Base-by-base conservation (phyloP, 2,797 vertebrate genomes). In the Mycteria americana region DNA sequence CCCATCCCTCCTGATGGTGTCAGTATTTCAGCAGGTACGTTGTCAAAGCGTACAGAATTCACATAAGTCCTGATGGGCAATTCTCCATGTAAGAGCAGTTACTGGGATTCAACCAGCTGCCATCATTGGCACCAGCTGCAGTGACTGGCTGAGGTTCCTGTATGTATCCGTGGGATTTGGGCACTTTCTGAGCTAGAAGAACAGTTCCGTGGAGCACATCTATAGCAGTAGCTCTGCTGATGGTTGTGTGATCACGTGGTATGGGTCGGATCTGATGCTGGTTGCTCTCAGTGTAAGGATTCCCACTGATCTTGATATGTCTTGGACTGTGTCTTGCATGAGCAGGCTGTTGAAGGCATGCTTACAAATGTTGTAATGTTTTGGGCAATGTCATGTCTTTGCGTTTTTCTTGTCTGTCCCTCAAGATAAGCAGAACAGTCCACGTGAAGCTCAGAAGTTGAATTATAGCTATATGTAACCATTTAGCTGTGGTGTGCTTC, bases 341-440 rank as follows among this genome's bases (percentile, higher is more conserved):
- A 78, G 11, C 46, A 83, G 33, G 25, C 39, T 82, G 68, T 15
- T 83, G 24, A 59, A 83, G 33, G 31, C 24, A 41, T 1, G 7
- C n/a, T 79, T 82, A 13, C 70, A 46, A 63, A 18, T 0, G 0
- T 64, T 81, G 24, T 24, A 3, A 65, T 59, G 8, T 39, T 69
- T 67, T 46, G 43, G 62, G 28, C 59, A 31, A 5, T 51, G 41
- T 53, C 9, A 6, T 11, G 13, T 53, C 46, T 51, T 53, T 45
- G 51, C 4, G 3, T 65, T 87, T 86, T 84, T 45, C 28, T 91
- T 7, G 3, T 22, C 64, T 73, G 9, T 64, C 13, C 19, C 37
- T 72, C 43, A 33, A 56, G 45, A 39, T 28, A 64, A 68, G 39
- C 2, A 2, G 37, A 92, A 21, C 8, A 2, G 5, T 63, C 6